These are phyloP conservation scores for human (Homo sapiens) DNA, from an alignment of 2,113 vertebrate species.

Conservation along the genomic window GRCh38 chr5:160794501-160795000, in stretches of 20 bases:
- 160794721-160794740: background rate
- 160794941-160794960: background rate
- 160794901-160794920: background rate
- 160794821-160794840: background rate
- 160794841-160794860: background rate
- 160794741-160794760: background rate
- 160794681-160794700: background rate
- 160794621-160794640: background rate
- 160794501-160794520: background rate
- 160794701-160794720: background rate
- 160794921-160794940: background rate
- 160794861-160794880: conserved; percentile 9
- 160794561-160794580: background rate
- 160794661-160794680: background rate
- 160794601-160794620: background rate
- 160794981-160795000: background rate
- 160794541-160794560: background rate
- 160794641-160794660: background rate
- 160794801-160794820: background rate
- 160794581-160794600: background rate
- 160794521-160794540: background rate
- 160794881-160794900: background rate
- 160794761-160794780: background rate
- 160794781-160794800: background rate
- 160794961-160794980: background rate